Conservation (phyloP, 2,888 invertebrate species). For the Caenorhabditis angaria region DNA sequence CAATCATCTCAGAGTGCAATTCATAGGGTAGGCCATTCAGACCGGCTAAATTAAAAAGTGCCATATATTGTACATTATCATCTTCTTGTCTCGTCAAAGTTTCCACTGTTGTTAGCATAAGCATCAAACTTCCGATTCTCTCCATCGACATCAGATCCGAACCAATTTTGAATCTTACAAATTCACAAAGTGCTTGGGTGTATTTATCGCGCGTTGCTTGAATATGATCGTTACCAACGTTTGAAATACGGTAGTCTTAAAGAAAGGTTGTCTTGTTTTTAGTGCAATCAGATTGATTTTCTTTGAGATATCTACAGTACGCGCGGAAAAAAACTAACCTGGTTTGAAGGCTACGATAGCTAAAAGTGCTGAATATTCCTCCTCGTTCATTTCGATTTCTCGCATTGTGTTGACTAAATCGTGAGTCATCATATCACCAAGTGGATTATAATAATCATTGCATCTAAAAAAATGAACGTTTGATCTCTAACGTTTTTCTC, state of each 20-base stretch:
- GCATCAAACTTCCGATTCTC: constrained; percentile 15
- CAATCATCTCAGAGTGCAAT: constrained; percentile 40
- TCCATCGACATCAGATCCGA: constrained; percentile 23
- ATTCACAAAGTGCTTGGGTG: constrained; percentile 18
- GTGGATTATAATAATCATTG: constrained; percentile 45
- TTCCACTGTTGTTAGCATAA: constrained; percentile 29
- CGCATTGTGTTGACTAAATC: constrained; percentile 47
- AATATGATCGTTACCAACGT: constrained; percentile 3
- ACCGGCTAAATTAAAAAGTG: constrained; percentile 54
- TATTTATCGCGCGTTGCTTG: constrained; percentile 7
- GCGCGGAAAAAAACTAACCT: constrained; percentile 8
- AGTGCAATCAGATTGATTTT: no score
- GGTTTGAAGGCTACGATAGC: constrained; percentile 21
- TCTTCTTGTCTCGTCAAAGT: constrained; percentile 51
- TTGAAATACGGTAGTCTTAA: constrained; percentile 32
- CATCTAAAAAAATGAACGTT: constrained; percentile 41
- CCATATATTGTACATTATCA: constrained; percentile 57
- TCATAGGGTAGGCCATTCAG: constrained; percentile 51
- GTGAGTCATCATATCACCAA: constrained; percentile 35
- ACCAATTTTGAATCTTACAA: not conserved
- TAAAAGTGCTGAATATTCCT: constrained; percentile 41
- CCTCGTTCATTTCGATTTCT: constrained; percentile 46
- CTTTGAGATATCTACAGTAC: no score
- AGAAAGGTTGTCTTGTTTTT: no score
- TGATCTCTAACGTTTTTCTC: no score